A percentile compares a stretch with the other conserved stretches of the same genome.
These are phyloP conservation scores for Agrochola lota DNA, from an alignment of 2,888 invertebrate species.

Conservation along the genomic window DNA sequence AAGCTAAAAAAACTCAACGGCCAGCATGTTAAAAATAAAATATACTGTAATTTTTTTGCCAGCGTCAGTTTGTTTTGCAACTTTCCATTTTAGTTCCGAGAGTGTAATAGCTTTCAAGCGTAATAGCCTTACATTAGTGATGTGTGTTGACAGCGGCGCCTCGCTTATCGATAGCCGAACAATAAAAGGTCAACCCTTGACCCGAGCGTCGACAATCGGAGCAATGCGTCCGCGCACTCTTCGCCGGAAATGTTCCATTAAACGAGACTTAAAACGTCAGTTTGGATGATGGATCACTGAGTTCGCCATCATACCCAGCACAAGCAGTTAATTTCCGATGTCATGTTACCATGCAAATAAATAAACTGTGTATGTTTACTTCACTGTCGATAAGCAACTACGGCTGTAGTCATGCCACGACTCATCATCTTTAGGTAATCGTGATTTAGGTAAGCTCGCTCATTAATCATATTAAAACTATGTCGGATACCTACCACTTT, in stretches of 20 bases:
- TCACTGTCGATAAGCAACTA: constrained; percentile 48
- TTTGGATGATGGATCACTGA: constrained; percentile 74
- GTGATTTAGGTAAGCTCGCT: constrained; percentile 49
- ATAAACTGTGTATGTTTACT: constrained; percentile 50
- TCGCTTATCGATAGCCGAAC: constrained; percentile 79
- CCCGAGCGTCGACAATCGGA: constrained; percentile 74
- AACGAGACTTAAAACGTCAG: constrained; percentile 74
- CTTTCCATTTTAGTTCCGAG: constrained; percentile 59
- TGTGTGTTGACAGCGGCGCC: constrained; percentile 75
- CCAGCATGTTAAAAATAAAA: constrained; percentile 1
- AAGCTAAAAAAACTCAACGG: neutral
- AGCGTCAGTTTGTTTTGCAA: constrained; percentile 49
- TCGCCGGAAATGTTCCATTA: constrained; percentile 79
- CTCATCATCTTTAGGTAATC: constrained; percentile 35
- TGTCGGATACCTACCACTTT: neutral
- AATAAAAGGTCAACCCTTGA: constrained; percentile 81
- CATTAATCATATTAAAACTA: constrained; percentile 15
- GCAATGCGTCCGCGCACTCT: constrained; percentile 76
- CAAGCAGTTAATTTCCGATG: constrained; percentile 72
- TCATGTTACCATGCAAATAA: constrained; percentile 66
- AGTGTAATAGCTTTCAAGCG: constrained; percentile 54
- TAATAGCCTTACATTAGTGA: constrained; percentile 64
- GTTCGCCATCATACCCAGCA: constrained; percentile 65
- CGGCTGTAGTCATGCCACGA: constrained; percentile 46
- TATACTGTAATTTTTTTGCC: constrained; percentile 7